Evolutionary conservation across 2,113 vertebrate genomes (phyloP).

Genomic region (Lathamus discolor): DNA sequence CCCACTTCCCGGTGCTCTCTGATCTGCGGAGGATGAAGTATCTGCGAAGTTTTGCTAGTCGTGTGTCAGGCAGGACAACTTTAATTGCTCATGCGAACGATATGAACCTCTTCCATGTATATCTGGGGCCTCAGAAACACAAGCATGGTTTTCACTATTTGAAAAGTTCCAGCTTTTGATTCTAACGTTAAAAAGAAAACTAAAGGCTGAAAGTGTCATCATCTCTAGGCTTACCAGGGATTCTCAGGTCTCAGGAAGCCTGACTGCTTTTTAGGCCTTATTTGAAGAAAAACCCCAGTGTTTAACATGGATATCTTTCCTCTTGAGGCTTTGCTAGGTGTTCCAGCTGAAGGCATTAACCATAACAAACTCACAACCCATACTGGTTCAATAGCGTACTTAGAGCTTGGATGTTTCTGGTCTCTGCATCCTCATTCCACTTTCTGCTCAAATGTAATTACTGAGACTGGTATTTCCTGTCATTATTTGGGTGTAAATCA

Average conservation of each 20-base stretch:
- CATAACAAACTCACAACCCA: not conserved
- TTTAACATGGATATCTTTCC: not conserved
- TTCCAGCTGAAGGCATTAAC: not conserved
- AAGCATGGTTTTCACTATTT: not conserved
- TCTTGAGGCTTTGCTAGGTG: not conserved
- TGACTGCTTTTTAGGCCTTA: not conserved
- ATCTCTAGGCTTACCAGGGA: not conserved
- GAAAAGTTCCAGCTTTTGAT: not conserved
- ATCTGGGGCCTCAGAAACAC: not conserved
- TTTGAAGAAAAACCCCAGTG: not conserved
- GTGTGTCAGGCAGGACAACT: not conserved
- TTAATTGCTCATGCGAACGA: not conserved
- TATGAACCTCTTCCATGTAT: not conserved
- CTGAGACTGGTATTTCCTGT: not conserved
- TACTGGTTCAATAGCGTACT: not conserved
- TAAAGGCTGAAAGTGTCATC: not conserved
- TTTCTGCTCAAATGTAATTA: not conserved
- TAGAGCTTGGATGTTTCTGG: not conserved
- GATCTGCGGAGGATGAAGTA: not conserved
- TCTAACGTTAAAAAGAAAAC: not conserved
- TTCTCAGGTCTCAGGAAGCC: not conserved
- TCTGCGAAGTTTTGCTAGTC: not conserved
- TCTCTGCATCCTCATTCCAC: not conserved
- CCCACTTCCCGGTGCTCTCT: not conserved
- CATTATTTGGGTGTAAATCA: not conserved